These are phyloP conservation scores for Enteromius paludinosus DNA, from an alignment of 2,797 vertebrate species.

Conservation along the genomic window DNA sequence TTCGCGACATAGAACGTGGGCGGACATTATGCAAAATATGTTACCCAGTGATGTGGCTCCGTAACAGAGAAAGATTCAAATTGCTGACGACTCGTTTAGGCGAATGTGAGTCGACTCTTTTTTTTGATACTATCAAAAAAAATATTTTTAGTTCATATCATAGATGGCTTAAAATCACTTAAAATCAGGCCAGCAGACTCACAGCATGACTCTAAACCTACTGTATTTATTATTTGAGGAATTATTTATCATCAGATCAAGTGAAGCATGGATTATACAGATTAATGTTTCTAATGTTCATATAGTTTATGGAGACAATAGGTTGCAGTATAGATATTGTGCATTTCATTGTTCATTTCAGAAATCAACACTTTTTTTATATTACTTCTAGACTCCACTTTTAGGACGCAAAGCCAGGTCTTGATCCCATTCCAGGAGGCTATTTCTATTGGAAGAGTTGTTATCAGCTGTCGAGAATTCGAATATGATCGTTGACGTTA, in stretches of 20 bases:
- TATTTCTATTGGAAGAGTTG: conserved; percentile 27
- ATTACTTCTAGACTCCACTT: background rate
- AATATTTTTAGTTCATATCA: too few species aligned
- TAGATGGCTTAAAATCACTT: background rate
- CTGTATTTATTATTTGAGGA: background rate
- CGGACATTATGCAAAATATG: too few species aligned
- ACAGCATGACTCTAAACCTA: conserved; percentile 5
- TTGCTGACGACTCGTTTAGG: too few species aligned
- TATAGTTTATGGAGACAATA: background rate
- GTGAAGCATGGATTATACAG: background rate
- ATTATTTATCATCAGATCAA: conserved; percentile 2
- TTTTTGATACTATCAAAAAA: too few species aligned
- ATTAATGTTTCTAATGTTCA: background rate
- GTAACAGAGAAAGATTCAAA: too few species aligned
- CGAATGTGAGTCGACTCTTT: too few species aligned
- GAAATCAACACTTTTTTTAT: background rate
- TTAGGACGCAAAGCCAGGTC: conserved; percentile 5
- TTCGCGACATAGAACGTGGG: too few species aligned
- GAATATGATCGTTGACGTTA: conserved; percentile 49
- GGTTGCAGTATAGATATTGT: background rate
- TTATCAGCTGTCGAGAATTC: conserved; percentile 45
- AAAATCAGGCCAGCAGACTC: conserved; percentile 14
- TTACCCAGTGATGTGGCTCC: too few species aligned
- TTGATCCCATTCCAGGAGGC: conserved; percentile 1
- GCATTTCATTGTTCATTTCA: background rate